Evolutionary conservation across 2,797 vertebrate species (phyloP).

Genomic region (Cossypha heuglini): DNA sequence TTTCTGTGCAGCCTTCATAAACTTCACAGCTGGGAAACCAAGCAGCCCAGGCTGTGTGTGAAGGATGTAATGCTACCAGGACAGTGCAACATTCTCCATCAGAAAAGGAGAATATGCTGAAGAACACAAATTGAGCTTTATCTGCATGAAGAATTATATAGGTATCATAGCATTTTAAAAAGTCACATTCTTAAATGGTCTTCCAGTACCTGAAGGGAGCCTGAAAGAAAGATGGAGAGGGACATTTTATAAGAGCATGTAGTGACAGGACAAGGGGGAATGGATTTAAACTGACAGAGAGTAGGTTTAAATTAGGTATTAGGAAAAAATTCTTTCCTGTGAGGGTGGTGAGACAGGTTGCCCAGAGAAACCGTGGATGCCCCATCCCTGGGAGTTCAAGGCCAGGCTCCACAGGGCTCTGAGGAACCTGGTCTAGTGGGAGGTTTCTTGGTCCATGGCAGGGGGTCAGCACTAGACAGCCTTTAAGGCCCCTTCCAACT

Average conservation of each 20-base stretch:
- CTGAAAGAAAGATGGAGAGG: neutral
- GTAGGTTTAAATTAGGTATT: neutral
- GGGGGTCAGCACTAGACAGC: neutral
- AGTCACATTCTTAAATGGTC: neutral
- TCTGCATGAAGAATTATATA: neutral
- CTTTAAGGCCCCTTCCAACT: neutral
- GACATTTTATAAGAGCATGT: neutral
- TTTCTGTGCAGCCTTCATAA: neutral
- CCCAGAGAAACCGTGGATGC: neutral
- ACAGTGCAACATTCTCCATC: neutral
- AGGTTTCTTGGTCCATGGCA: neutral
- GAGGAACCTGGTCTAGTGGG: neutral
- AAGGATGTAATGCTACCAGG: neutral
- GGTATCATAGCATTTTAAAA: neutral
- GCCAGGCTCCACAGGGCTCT: neutral
- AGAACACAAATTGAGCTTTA: neutral
- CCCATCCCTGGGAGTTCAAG: neutral
- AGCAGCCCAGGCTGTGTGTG: neutral
- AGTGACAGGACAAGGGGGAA: neutral
- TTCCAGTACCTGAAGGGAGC: neutral
- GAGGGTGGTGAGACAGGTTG: neutral
- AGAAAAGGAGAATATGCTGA: neutral
- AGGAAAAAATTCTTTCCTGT: neutral
- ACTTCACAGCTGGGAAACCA: neutral
- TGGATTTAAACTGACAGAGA: neutral